phyloP scores from a whole-genome alignment of 2,113 vertebrate genomes.

The Microtus ochrogaster region DNA sequence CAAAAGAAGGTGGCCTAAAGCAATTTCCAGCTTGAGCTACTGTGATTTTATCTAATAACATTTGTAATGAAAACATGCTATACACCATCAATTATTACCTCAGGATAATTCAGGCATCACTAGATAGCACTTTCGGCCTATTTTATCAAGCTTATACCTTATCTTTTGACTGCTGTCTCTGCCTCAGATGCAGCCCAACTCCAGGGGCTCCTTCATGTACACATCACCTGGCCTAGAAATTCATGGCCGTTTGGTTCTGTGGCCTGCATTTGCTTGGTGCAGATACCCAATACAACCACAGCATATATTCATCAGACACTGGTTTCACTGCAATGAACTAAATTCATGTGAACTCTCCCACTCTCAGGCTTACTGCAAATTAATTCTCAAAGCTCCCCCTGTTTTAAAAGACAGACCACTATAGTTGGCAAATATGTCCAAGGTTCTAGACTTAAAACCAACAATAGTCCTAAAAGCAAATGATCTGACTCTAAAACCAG shows the following conservation, averaged over 20 bases:
- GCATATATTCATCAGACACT: not conserved
- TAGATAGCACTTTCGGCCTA: not conserved
- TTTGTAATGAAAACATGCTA: not conserved
- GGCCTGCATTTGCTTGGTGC: not conserved
- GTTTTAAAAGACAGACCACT: not conserved
- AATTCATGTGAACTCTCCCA: not conserved
- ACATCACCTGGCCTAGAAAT: not conserved
- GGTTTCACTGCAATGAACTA: not conserved
- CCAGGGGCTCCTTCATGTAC: not conserved
- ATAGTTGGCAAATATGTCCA: not conserved
- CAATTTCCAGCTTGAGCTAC: not conserved
- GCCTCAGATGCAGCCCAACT: not conserved
- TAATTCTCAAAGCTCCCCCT: not conserved
- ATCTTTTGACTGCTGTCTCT: not conserved
- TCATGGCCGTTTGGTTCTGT: not conserved
- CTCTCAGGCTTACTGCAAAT: not conserved
- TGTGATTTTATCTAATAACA: constrained; percentile 44
- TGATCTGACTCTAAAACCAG: not conserved
- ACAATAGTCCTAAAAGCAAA: not conserved
- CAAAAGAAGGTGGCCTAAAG: not conserved
- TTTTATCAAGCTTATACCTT: not conserved
- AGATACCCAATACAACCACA: not conserved
- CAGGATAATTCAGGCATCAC: not conserved
- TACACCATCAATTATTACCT: not conserved
- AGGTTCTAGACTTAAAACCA: not conserved